Conservation (phyloP, 2,888 invertebrate species). For the Sphecodes monilicornis region DNA sequence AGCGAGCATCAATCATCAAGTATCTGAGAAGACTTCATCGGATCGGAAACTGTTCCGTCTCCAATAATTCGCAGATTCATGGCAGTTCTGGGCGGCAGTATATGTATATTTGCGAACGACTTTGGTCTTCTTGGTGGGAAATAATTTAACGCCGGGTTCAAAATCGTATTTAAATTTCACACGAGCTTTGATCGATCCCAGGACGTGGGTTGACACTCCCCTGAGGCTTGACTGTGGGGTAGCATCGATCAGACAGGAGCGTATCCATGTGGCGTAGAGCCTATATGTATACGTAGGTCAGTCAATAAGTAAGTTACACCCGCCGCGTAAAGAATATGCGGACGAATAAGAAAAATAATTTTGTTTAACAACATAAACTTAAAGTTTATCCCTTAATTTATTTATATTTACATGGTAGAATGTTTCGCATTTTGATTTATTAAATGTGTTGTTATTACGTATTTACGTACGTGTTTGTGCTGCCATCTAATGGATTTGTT, state of each 20-base stretch:
- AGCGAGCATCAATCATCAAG: slow-evolving; percentile 28
- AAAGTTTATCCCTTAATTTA: no score
- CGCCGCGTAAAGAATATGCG: no score
- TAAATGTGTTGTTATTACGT: no score
- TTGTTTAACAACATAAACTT: no score
- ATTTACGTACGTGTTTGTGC: no score
- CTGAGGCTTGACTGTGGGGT: slow-evolving; percentile 19
- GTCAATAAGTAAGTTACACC: no score
- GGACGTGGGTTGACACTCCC: slow-evolving; percentile 43
- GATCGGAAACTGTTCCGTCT: slow-evolving; percentile 30
- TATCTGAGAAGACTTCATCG: slow-evolving; percentile 5
- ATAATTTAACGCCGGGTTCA: slow-evolving; percentile 51
- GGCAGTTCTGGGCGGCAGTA: slow-evolving; percentile 36
- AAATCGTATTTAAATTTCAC: slow-evolving; percentile 66
- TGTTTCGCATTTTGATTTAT: no score
- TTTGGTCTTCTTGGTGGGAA: slow-evolving; percentile 47
- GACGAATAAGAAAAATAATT: no score
- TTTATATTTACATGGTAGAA: no score
- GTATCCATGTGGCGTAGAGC: not conserved
- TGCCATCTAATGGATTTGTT: no score
- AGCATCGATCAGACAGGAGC: slow-evolving; percentile 40
- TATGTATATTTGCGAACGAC: slow-evolving; percentile 65
- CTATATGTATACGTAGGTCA: not conserved
- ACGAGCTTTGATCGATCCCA: slow-evolving; percentile 45
- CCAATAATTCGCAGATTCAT: slow-evolving; percentile 45